Evolutionary conservation across 1,140 invertebrate genomes (phyloP).

Genomic region (Daktulosphaira vitifoliae): DNA sequence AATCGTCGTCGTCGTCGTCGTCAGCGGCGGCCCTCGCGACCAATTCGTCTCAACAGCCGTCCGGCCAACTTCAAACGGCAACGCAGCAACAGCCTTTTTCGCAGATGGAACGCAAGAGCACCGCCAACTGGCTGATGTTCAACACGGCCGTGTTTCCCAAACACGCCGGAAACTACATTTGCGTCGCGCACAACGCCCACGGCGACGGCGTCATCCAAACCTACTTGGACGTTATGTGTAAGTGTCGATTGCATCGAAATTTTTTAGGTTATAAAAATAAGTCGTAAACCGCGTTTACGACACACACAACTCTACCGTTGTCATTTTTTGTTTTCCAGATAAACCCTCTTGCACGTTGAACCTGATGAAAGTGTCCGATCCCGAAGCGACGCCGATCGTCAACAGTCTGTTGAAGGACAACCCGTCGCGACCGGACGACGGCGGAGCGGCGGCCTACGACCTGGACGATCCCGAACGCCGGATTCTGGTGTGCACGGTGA

Average conservation of each 20-base stretch:
- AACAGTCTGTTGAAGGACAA: conserved; percentile 41
- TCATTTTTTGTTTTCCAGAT: no score
- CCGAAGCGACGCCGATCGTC: neutral
- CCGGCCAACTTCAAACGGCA: no score
- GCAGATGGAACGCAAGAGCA: neutral
- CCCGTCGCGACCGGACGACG: no score
- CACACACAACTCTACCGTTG: no score
- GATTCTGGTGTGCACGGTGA: conserved; percentile 67
- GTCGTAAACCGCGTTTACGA: no score
- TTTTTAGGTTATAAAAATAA: no score
- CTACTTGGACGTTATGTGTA: conserved; percentile 70
- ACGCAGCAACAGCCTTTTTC: no score
- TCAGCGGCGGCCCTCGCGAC: no score
- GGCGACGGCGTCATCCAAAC: conserved; percentile 56
- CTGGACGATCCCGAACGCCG: conserved; percentile 48
- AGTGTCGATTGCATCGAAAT: no score
- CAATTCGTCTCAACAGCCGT: no score
- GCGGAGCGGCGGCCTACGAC: neutral
- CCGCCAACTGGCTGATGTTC: conserved; percentile 44
- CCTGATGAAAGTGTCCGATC: conserved; percentile 5
- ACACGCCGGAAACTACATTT: conserved; percentile 62
- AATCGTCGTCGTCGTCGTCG: no score
- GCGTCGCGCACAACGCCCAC: conserved; percentile 66
- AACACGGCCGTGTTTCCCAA: conserved; percentile 52
- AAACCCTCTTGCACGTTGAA: conserved; percentile 10